phyloP scores from a whole-genome alignment of 2,113 vertebrate genomes.

The Aegypius monachus region DNA sequence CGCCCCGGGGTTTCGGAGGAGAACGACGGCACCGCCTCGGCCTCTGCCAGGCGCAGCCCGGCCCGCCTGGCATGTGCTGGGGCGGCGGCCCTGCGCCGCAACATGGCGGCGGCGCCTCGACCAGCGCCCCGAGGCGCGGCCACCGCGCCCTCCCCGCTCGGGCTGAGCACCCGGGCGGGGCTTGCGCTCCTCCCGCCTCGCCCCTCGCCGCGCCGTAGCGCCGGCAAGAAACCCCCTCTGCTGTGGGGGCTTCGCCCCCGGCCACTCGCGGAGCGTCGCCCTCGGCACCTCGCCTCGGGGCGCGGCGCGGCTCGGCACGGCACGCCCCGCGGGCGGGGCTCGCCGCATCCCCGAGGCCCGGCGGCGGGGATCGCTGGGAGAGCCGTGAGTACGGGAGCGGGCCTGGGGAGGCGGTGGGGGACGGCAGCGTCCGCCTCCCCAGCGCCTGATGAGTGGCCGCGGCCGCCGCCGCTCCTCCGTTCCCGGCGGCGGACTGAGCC shows the following conservation, averaged over 20 bases:
- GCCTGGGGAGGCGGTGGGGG: accelerated
- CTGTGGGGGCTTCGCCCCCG: too few species aligned
- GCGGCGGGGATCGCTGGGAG: background rate
- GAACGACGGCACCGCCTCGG: accelerated
- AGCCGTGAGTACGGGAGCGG: background rate
- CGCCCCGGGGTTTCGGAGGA: accelerated
- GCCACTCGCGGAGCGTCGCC: background rate
- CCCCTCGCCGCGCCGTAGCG: background rate
- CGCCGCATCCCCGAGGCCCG: background rate
- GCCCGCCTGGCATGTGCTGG: accelerated
- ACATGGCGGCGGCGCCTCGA: background rate
- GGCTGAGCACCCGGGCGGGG: background rate
- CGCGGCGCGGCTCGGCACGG: background rate
- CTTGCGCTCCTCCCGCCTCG: background rate
- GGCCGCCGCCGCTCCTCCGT: background rate
- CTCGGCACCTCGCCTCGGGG: background rate
- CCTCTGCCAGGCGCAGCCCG: accelerated
- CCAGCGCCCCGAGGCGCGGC: background rate
- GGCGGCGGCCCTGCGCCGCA: background rate
- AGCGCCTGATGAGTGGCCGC: too few species aligned
- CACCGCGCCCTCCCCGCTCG: background rate
- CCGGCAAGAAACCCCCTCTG: background rate
- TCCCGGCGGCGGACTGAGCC: background rate
- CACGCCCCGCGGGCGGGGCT: background rate
- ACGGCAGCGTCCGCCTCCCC: background rate